Base-by-base conservation (phyloP, 2,113 vertebrate species). In the Pholis gunnellus region DNA sequence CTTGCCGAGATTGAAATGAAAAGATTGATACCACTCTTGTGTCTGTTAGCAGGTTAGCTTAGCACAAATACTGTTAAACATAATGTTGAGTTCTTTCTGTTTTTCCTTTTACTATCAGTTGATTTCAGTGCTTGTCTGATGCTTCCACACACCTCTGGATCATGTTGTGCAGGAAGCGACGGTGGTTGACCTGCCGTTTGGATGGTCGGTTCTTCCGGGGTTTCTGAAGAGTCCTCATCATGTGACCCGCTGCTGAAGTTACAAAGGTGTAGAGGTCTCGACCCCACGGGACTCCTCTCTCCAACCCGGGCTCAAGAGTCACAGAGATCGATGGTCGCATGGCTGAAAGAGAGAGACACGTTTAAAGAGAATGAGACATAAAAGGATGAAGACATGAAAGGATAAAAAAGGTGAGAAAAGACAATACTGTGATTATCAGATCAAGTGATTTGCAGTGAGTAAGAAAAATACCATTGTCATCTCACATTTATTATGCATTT, bases 111-210 rank as follows among this genome's bases (percentile, higher is more conserved):
- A 7, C 13, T 15, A 4, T 38, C 14, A 56, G 14, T 11, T 36
- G 20, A 54, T 9, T 8, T 31, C 1, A 6, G 40, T 46, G 38
- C 44, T 60, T 46, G 2, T n/a, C 22, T 72, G 25, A 18, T 6
- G 22, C n/a, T 18, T 3, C 18, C 34, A 89, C 92, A 17, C 78
- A 96, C 96, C 95, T 95, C 88, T 96, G 95, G 40, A 96, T 96
- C 94, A 96, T 96, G 93, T 96, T 97, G 89, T 97, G 95, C 9
- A 96, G 94, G 84, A 97, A 97, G 72, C 96, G 92, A 0, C 96
- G 95, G 72, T 96, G 96, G 91, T 96, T 97, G 75, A 96, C 96
- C 85, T 95, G 95, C 2, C 96, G 91, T 79, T 96, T 96, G 67
- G 95, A 95, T 0, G 95, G 95, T 0, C 95, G 92, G 75, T 89